phyloP scores from a whole-genome alignment of 2,797 vertebrate genomes.

The Micropoecilia bifurca region DNA sequence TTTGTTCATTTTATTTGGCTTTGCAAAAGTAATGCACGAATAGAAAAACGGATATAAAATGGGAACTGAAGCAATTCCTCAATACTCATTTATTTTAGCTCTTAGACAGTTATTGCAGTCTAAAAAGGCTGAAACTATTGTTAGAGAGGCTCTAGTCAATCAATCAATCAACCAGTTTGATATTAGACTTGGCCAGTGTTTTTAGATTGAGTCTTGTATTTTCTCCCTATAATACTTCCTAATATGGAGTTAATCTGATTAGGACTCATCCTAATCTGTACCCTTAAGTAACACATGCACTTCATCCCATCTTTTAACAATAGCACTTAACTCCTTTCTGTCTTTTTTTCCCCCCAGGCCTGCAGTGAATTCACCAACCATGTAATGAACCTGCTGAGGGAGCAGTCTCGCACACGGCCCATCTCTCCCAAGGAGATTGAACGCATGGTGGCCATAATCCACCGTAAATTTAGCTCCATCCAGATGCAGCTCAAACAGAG shows the following conservation, averaged over 20 bases:
- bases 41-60: not conserved
- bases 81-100: not conserved
- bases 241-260: conserved; percentile 1
- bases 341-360: conserved; percentile 74
- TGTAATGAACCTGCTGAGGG: conserved; percentile 94
- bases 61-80: not conserved
- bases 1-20: conserved; percentile 1
- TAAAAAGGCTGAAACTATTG: not conserved
- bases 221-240: not conserved
- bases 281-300: conserved; percentile 18
- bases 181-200: not conserved
- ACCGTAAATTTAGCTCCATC: conserved; percentile 95
- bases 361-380: conserved; percentile 95
- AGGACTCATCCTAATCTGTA: conserved; percentile 9
- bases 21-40: not conserved
- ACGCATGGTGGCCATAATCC: conserved; percentile 95
- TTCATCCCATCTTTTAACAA: conserved; percentile 24
- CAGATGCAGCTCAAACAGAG: conserved; percentile 97
- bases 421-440: conserved; percentile 94
- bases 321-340: conserved; percentile 35
- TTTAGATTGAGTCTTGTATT: not conserved
- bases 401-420: conserved; percentile 92
- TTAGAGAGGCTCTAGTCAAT: not conserved
- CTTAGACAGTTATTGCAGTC: not conserved
- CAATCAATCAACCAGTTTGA: not conserved